A percentile compares a stretch with the other conserved stretches of the same genome.
phyloP scores from a whole-genome alignment of 1,140 invertebrate genomes.

The Drosophila equinoxialis region DNA sequence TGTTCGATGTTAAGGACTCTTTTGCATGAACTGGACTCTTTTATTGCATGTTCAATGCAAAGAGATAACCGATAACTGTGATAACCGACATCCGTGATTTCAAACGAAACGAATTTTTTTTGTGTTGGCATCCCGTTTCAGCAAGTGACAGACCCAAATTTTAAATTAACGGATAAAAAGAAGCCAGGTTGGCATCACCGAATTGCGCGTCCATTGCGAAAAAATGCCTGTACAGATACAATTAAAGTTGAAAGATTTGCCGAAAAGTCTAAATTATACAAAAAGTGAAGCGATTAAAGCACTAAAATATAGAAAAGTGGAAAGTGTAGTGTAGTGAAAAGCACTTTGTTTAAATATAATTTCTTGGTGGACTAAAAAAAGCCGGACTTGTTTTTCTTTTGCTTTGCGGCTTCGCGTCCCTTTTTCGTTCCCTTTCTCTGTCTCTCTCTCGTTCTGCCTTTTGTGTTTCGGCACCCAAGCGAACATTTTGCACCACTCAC shows the following conservation, averaged over 20 bases:
- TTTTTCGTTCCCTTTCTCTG: constrained; percentile 11
- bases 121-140: neutral
- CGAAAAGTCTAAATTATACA: neutral
- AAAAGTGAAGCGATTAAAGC: neutral
- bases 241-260: constrained; percentile 25
- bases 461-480: constrained; percentile 41
- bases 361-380: neutral
- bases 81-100: no score
- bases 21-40: no score
- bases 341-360: neutral
- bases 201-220: constrained; percentile 72
- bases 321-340: constrained; percentile 17
- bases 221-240: constrained; percentile 69
- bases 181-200: constrained; percentile 47
- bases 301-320: neutral
- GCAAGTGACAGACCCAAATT: constrained; percentile 31
- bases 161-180: constrained; percentile 58
- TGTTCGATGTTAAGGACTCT: no score
- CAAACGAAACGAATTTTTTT: no score
- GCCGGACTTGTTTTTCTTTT: neutral
- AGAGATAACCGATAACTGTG: no score
- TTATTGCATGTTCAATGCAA: no score
- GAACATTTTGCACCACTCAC: constrained; percentile 39
- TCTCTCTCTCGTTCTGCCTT: constrained; percentile 25
- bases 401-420: constrained; percentile 21